Percentiles rank a stretch among this genome's conserved stretches.
Evolutionary conservation across 2,888 invertebrate genomes (phyloP).

Genomic region (Esperia sulphurella): DNA sequence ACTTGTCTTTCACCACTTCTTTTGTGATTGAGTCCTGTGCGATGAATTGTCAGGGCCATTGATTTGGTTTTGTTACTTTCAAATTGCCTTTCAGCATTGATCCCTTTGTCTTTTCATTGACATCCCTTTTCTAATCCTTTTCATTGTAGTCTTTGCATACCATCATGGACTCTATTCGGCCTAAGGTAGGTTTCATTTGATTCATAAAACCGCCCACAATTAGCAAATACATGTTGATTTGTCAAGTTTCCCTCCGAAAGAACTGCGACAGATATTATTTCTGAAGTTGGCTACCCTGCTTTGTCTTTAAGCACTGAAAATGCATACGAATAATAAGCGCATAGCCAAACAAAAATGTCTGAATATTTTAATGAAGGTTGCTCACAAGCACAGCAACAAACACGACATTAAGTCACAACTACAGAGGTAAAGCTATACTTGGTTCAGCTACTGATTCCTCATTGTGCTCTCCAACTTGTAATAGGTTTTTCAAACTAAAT

Average conservation of each 20-base stretch:
- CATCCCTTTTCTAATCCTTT: slow-evolving; percentile 6
- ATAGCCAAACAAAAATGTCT: slow-evolving; percentile 25
- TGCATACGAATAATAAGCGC: slow-evolving; percentile 23
- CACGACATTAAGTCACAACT: not conserved
- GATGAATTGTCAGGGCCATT: slow-evolving; percentile 59
- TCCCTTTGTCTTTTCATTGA: slow-evolving; percentile 27
- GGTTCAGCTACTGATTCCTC: too few species aligned
- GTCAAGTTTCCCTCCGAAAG: too few species aligned
- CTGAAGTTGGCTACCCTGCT: slow-evolving; percentile 27
- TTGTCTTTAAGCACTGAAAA: slow-evolving; percentile 21
- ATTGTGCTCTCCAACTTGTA: too few species aligned
- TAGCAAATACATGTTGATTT: too few species aligned
- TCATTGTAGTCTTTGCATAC: too few species aligned
- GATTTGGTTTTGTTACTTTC: slow-evolving; percentile 60
- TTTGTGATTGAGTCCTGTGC: slow-evolving; percentile 67
- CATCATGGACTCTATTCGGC: too few species aligned
- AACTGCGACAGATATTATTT: not conserved
- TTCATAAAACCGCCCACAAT: too few species aligned
- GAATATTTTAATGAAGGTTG: slow-evolving; percentile 33
- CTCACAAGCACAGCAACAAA: slow-evolving; percentile 9
- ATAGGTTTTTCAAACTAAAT: too few species aligned
- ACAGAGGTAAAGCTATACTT: not conserved
- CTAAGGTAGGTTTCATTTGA: too few species aligned
- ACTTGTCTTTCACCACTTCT: slow-evolving; percentile 75
- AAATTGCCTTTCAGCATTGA: slow-evolving; percentile 31